Conservation (phyloP, 1,140 invertebrate genomes). For the Drosophila subobscura region DNA sequence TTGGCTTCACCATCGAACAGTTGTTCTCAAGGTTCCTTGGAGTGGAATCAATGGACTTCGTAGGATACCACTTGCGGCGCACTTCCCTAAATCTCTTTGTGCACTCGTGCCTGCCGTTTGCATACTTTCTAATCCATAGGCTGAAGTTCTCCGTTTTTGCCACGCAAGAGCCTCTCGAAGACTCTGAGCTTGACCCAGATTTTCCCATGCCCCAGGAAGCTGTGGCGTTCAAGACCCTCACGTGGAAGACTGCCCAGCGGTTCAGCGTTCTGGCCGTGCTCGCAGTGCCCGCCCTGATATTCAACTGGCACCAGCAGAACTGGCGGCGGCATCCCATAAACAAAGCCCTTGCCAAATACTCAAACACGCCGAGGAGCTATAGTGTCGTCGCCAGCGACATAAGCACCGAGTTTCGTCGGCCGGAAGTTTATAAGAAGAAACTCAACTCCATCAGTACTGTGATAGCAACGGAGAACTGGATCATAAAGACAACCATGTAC, state of each 20-base stretch:
- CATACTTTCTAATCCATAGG: slow-evolving; percentile 86
- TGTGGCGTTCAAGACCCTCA: slow-evolving; percentile 83
- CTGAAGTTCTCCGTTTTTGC: slow-evolving; percentile 84
- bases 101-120: slow-evolving; percentile 88
- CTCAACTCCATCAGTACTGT: slow-evolving; percentile 88
- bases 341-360: slow-evolving; percentile 87
- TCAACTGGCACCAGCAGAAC: slow-evolving; percentile 88
- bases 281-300: slow-evolving; percentile 83
- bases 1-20: slow-evolving; percentile 89
- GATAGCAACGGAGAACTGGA: slow-evolving; percentile 93
- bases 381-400: slow-evolving; percentile 88
- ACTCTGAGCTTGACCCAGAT: slow-evolving; percentile 82
- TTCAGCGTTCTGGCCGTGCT: slow-evolving; percentile 83
- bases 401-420: slow-evolving; percentile 89
- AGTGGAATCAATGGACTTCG: slow-evolving; percentile 88
- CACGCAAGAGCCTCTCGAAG: slow-evolving; percentile 65
- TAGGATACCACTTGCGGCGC: slow-evolving; percentile 89
- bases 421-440: slow-evolving; percentile 85
- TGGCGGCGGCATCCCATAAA: slow-evolving; percentile 91
- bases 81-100: slow-evolving; percentile 87
- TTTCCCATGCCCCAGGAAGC: slow-evolving; percentile 79
- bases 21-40: slow-evolving; percentile 87
- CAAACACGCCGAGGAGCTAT: slow-evolving; percentile 87
- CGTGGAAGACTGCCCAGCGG: slow-evolving; percentile 79
- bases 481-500: slow-evolving; percentile 93